Evolutionary conservation across 2,888 invertebrate species (phyloP), one percentile per base, ranked within the genome.

Genomic region (Teinopalpus imperialis): DNA sequence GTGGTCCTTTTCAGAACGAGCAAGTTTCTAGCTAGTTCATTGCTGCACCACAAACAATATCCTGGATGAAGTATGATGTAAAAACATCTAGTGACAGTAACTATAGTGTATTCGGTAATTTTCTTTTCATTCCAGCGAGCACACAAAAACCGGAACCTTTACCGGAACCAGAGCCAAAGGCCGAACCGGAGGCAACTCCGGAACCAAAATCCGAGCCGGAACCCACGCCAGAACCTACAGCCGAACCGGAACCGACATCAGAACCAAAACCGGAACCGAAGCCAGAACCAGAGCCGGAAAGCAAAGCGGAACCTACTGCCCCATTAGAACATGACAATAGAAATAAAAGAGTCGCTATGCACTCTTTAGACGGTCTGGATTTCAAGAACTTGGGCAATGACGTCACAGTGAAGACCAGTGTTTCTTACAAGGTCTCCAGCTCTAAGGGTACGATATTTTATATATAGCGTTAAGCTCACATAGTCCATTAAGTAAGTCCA

Each of bases 371-470:
- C 35, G 88, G 86, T 13, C 67, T 88, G 8, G 82, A 86, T 49
- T 83, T 89, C 21, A 83, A 82, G 48, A 81, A 86, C 24, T 70
- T 88, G 5, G 89, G 90, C 13, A 80, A 90, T 42, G 94, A 93
- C 26, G 93, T 94, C 14, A 92, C 93, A 0, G 94, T 95, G 6
- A 93, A 94, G 61, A 95, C 95, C 0, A 95, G 95, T 65, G 93
- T 95, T 1, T 94, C 95, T 0, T 95, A 93, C 71, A 91, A 93
- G 71, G 94, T 95, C 51, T 95, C 94, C 62, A 90, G 80, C 51
- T 83, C 87, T 42, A 86, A 86, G 76, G 87, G 87, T 86, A 60
- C 61, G 41, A 18, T 10, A 6, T 23, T 6, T 34, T n/a, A n/a
- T n/a, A n/a, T n/a, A n/a, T n/a, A n/a, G n/a, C n/a, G n/a, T n/a